Base-by-base conservation (phyloP, 2,797 vertebrate species). In the Falco cherrug region DNA sequence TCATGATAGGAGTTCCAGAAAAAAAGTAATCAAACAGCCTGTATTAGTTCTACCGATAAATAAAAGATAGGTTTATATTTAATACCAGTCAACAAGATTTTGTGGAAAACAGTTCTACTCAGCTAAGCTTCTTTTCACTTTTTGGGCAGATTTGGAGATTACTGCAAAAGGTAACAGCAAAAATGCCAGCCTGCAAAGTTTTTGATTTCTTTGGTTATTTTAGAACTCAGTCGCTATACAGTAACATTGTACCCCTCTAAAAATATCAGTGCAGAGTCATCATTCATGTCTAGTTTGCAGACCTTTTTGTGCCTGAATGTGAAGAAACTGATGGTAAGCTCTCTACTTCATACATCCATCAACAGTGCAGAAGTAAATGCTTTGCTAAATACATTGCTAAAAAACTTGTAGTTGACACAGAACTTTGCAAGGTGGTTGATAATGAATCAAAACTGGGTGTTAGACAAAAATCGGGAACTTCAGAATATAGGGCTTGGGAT, bases 41-140 rank as follows among this genome's bases (percentile, higher is more conserved):
- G 47, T 45, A 74, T 59, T 47, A 45, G 45, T 79, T 90, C 37
- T 81, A 67, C 48, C 39, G 26, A 84, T 33, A 84, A 90, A 88
- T 79, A 60, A 79, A 50, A 85, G 22, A 21, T n/a, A 89, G 31
- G 29, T 82, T 81, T 90, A 83, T 61, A 71, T 90, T 93, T 95
- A 86, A 93, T 69, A 64, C 22, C 35, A 75, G 41, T 26, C 71
- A 90, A 92, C 24, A 85, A 50, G 53, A 71, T 56, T 88, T 84
- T 60, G 68, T 61, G 75, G 39, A 53, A 83, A 92, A 85, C 53
- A 70, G 33, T 64, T 84, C 35, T 85, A 43, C 21, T 77, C 64
- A 78, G 78, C 75, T 84, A 87, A 97, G 63, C 63, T 61, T 61
- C 68, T 91, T 95, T 92, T 82, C 61, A 65, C 54, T 69, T 31